A percentile compares a stretch with the other conserved stretches of the same genome.
phyloP scores from a whole-genome alignment of 64 coral and sea anemone species.

The Stylophora pistillata region DNA sequence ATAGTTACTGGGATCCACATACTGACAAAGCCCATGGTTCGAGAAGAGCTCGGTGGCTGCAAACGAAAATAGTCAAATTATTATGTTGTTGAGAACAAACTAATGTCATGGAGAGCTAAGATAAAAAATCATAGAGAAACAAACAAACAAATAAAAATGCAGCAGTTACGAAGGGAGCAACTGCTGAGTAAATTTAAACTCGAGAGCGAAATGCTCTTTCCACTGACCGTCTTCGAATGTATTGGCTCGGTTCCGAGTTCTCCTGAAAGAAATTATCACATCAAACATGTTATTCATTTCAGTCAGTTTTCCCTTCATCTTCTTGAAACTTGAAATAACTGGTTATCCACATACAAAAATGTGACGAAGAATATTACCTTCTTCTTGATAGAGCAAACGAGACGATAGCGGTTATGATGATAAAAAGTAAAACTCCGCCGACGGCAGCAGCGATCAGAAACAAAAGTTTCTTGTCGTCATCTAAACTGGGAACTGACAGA shows the following conservation, averaged over 20 bases:
- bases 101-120: not conserved
- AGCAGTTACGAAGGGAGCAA: not conserved
- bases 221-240: constrained; percentile 38
- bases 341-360: too few relatives aligned
- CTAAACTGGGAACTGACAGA: not conserved
- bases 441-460: not conserved
- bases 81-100: not conserved
- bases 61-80: not conserved
- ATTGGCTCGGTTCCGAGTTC: constrained; percentile 22
- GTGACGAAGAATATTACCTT: not conserved
- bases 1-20: constrained; percentile 91
- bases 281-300: too few relatives aligned
- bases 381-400: not conserved
- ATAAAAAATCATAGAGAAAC: not conserved
- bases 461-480: constrained; percentile 4
- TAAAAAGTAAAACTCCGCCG: not conserved
- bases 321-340: not conserved
- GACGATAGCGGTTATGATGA: not conserved
- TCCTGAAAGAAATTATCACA: not conserved
- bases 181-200: not conserved
- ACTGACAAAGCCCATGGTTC: constrained; percentile 54
- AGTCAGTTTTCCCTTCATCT: not conserved
- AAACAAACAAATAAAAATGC: not conserved
- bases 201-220: not conserved
- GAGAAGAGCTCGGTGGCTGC: constrained; percentile 46